Conservation (phyloP, 2,113 vertebrate genomes). For the Bos taurus region ARS-UCD2.0 NC_037337.1:82196501-82197000, state of each 20-base stretch:
- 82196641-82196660: not conserved
- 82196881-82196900: not conserved
- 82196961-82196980: not conserved
- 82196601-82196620: not conserved
- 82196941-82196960: not conserved
- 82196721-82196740: not conserved
- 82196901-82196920: not conserved
- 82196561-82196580: not conserved
- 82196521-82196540: not conserved
- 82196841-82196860: not conserved
- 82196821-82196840: not conserved
- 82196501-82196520: not conserved
- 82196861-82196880: not conserved
- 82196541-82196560: not conserved
- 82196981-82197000: not conserved
- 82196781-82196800: not conserved
- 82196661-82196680: not conserved
- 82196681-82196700: not conserved
- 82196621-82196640: not conserved
- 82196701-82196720: not conserved
- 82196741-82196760: not conserved
- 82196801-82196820: not conserved
- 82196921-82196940: not conserved
- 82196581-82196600: not conserved
- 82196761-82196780: not conserved